Evolutionary conservation across 2,888 invertebrate species (phyloP), one percentile per base, ranked within the genome.

Genomic region (Apodemia hepburni): DNA sequence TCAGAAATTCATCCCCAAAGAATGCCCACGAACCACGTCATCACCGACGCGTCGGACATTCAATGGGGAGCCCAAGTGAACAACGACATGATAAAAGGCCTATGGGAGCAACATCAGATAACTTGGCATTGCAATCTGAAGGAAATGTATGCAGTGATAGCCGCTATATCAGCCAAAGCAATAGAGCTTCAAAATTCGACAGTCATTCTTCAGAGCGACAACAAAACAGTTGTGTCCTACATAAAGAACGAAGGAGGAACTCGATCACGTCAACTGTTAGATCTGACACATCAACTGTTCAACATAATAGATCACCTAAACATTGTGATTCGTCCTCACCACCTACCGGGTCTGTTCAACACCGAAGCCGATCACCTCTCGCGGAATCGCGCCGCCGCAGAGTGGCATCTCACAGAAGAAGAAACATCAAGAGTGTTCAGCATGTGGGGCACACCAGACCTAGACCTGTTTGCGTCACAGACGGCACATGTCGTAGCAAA

Each of bases 341-440:
- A 71, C 60, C 22, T 73, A 12, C 71, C 75, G 12, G 73, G 71
- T 0, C 42, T 63, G 8, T 71, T 64, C 71, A 71, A 74, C 62
- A 58, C 58, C 15, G 64, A 66, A 42, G 71, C 66, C n/a, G 72
- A 72, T 62, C 49, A 47, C 9, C 64, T 71, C 12, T 73, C 69
- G 8, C 67, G 71, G 5, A 45, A 45, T 18, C 35, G 33, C 17
- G 12, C 11, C 8, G 17, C 42, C 47, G 27, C 71, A 47, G 70
- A 70, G 17, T 72, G 71, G 74, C 70, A 70, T 59, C 67, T 71
- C 2, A 5, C 8, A 17, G 8, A 57, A n/a, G 49, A 61, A 35
- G 68, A 60, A 17, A 69, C 69, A 5, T 7, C 29, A 9, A 59
- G 2, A 38, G 49, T 74, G 6, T 72, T 72, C 64, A 12, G 17